phyloP scores from a whole-genome alignment of 2,888 invertebrate genomes.

The Hofmannophila pseudospretella region DNA sequence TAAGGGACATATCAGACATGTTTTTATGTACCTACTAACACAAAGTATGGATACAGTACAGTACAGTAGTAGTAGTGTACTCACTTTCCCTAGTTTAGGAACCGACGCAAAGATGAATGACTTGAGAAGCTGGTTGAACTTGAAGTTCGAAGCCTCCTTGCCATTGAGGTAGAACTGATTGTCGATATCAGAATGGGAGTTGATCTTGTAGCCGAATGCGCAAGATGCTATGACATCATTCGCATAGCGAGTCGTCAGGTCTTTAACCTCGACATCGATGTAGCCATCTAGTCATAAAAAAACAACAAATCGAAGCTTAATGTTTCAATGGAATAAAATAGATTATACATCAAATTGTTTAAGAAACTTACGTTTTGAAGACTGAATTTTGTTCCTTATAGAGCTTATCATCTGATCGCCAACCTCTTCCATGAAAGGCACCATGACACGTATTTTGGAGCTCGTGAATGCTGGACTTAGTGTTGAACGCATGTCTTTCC shows the following conservation, averaged over 20 bases:
- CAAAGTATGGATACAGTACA: neutral
- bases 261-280: conserved; percentile 54
- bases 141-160: conserved; percentile 54
- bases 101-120: conserved; percentile 25
- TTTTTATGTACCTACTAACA: too few species aligned
- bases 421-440: conserved; percentile 60
- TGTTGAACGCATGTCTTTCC: conserved; percentile 63
- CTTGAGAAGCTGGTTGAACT: conserved; percentile 22
- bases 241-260: conserved; percentile 59
- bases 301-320: neutral
- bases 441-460: conserved; percentile 65
- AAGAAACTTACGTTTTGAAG: neutral
- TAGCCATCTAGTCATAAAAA: conserved; percentile 21
- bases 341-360: neutral
- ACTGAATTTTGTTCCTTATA: conserved; percentile 30
- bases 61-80: too few species aligned
- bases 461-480: conserved; percentile 55
- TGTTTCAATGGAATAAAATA: neutral
- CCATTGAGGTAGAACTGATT: conserved; percentile 77
- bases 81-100: conserved; percentile 28
- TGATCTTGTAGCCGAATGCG: conserved; percentile 71
- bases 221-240: conserved; percentile 75
- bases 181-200: conserved; percentile 68
- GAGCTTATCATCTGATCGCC: conserved; percentile 44
- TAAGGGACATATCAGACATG: too few species aligned